Percentiles rank a stretch among this genome's conserved stretches.
These are phyloP conservation scores for Bellardia pandia DNA, from an alignment of 2,888 invertebrate species.

Conservation along the genomic window DNA sequence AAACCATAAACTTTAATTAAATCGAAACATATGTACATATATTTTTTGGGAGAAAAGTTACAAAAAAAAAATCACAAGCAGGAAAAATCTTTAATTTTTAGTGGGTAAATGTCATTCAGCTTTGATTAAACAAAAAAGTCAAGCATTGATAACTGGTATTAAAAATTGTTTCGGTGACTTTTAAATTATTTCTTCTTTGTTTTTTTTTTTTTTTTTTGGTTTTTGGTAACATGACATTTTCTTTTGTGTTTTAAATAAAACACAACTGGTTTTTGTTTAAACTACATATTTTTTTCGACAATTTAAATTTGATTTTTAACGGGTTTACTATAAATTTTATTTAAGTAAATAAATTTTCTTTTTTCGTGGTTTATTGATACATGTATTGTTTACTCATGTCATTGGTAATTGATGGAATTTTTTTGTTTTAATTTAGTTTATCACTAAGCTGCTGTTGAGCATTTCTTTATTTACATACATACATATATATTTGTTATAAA, in stretches of 20 bases:
- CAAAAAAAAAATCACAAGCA: background rate
- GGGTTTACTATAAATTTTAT: constrained; percentile 2
- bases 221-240: constrained; percentile 50
- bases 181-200: background rate
- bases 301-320: constrained; percentile 2
- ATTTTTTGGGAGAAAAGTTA: background rate
- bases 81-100: background rate
- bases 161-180: constrained; percentile 13
- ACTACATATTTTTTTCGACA: background rate
- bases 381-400: background rate
- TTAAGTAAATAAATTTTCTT: background rate
- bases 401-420: constrained; percentile 11
- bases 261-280: constrained; percentile 42
- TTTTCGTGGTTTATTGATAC: background rate
- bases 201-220: background rate
- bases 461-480: background rate
- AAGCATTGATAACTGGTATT: constrained; percentile 53
- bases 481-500: background rate
- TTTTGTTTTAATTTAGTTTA: background rate
- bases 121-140: constrained; percentile 32
- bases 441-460: too few species aligned
- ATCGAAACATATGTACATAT: constrained; percentile 5
- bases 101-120: constrained; percentile 58
- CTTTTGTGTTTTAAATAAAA: constrained; percentile 1
- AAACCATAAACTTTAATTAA: constrained; percentile 46